Conservation (phyloP, 2,888 invertebrate genomes). For the Philaethria dido region DNA sequence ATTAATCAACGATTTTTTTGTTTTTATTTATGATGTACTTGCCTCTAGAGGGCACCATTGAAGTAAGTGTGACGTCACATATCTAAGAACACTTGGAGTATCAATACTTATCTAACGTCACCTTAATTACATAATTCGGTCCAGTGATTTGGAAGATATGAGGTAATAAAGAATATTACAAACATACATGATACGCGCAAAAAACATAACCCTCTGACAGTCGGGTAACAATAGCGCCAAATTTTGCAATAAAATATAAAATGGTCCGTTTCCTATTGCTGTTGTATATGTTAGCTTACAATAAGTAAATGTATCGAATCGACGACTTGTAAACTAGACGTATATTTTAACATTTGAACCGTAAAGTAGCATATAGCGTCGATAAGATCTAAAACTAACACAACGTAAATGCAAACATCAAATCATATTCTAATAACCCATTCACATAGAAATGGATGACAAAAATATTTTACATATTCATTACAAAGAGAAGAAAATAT, state of each 20-base stretch:
- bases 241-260: conserved; percentile 5
- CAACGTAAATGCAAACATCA: conserved; percentile 22
- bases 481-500: neutral
- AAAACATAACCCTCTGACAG: too few relatives aligned
- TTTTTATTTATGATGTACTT: too few relatives aligned
- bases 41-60: too few relatives aligned
- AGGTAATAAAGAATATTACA: too few relatives aligned
- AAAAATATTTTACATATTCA: conserved; percentile 8
- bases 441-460: neutral
- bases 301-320: conserved; percentile 2
- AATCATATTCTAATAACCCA: conserved; percentile 4
- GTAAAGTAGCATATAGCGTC: neutral
- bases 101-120: too few relatives aligned
- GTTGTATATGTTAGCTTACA: conserved; percentile 2
- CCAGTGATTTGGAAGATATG: too few relatives aligned
- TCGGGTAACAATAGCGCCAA: conserved; percentile 8
- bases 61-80: too few relatives aligned
- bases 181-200: too few relatives aligned
- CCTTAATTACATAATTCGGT: too few relatives aligned
- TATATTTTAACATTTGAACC: conserved; percentile 6
- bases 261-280: conserved; percentile 26
- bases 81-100: too few relatives aligned
- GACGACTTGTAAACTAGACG: neutral
- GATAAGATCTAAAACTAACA: conserved; percentile 9
- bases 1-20: too few relatives aligned